A percentile compares a stretch with the other conserved stretches of the same genome.
phyloP scores from a whole-genome alignment of 2,113 vertebrate species.

The Stercorarius parasiticus region DNA sequence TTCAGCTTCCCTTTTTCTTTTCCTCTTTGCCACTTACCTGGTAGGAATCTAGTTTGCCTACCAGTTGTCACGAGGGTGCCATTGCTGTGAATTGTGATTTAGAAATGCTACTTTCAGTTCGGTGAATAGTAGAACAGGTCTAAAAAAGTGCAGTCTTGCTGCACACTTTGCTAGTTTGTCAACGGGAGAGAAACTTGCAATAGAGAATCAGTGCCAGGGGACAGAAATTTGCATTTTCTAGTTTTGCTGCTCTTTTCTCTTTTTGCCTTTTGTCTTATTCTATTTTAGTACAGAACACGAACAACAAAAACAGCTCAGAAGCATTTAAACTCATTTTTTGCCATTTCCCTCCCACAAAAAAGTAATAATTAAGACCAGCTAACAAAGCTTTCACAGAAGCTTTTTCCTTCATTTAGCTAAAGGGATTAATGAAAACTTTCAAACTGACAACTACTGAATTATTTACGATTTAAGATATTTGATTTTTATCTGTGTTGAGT shows the following conservation, averaged over 20 bases:
- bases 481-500: not conserved
- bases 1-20: not conserved
- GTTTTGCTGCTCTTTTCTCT: not conserved
- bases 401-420: not conserved
- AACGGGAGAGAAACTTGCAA: not conserved
- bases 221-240: not conserved
- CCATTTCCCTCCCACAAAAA: not conserved
- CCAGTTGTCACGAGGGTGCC: fast-evolving
- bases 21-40: not conserved
- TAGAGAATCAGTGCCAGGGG: not conserved
- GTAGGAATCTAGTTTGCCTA: not conserved
- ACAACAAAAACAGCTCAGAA: not conserved
- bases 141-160: not conserved
- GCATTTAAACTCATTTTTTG: not conserved
- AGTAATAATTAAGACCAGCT: not conserved
- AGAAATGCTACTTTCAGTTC: not conserved
- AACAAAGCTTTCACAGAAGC: not conserved
- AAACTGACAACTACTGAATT: not conserved
- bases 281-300: not conserved
- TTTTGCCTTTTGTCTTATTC: not conserved
- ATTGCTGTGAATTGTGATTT: not conserved
- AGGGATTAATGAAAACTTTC: not conserved
- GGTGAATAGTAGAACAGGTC: not conserved
- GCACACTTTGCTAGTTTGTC: not conserved
- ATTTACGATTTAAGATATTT: not conserved